These are phyloP conservation scores for Medauroidea extradentata DNA, from an alignment of 1,140 invertebrate species.

Conservation along the genomic window DNA sequence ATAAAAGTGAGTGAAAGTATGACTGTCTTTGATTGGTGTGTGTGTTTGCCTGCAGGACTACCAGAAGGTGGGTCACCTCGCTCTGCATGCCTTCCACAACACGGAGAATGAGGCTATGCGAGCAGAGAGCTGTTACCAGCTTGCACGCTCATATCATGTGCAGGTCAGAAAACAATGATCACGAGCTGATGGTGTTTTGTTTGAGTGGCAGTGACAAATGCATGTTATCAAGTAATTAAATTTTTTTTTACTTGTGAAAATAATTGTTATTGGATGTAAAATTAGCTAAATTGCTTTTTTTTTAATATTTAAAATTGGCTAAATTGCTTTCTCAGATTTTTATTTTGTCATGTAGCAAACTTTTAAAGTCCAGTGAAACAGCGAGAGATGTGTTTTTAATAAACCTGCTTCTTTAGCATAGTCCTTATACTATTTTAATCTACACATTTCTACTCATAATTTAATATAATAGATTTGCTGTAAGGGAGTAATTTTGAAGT, in stretches of 20 bases:
- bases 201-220: background rate
- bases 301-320: background rate
- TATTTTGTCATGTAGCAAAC: background rate
- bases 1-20: too few relatives aligned
- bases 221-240: too few relatives aligned
- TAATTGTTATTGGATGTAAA: background rate
- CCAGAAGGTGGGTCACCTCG: slow-evolving; percentile 89
- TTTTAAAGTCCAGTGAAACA: too few relatives aligned
- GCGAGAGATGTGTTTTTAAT: too few relatives aligned
- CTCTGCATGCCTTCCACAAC: slow-evolving; percentile 96
- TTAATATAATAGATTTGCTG: too few relatives aligned
- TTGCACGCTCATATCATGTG: slow-evolving; percentile 94
- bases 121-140: slow-evolving; percentile 97
- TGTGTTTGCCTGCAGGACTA: slow-evolving; percentile 63
- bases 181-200: background rate
- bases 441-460: too few relatives aligned
- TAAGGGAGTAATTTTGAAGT: too few relatives aligned
- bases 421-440: too few relatives aligned
- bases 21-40: too few relatives aligned
- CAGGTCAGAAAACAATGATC: slow-evolving; percentile 45
- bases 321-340: background rate
- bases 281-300: background rate
- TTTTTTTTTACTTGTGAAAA: too few relatives aligned
- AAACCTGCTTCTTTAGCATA: too few relatives aligned
- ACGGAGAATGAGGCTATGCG: slow-evolving; percentile 99